These are phyloP conservation scores for Sturnira hondurensis DNA, from an alignment of 2,113 vertebrate species.

Conservation along the genomic window DNA sequence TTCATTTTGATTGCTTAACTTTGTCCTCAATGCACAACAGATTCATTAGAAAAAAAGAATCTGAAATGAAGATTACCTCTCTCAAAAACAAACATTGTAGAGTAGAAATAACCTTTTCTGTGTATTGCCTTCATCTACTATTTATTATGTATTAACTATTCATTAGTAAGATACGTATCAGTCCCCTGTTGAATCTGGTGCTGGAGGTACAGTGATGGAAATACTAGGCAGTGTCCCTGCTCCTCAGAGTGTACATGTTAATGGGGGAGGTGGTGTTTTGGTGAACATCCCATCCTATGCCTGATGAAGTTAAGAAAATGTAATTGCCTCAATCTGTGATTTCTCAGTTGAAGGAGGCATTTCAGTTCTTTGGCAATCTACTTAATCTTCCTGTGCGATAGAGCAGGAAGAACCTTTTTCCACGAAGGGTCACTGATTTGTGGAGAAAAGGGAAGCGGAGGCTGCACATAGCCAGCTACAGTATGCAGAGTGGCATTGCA, in stretches of 20 bases:
- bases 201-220: neutral
- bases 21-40: neutral
- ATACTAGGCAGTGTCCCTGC: neutral
- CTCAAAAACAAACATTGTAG: neutral
- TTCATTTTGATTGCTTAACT: neutral
- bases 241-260: neutral
- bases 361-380: neutral
- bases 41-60: neutral
- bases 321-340: neutral
- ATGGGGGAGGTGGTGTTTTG: neutral
- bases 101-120: conserved; percentile 1
- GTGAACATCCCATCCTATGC: neutral
- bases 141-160: neutral
- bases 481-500: too few species aligned
- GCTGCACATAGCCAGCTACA: neutral
- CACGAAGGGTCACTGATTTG: neutral
- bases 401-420: neutral
- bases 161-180: neutral
- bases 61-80: neutral
- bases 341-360: neutral
- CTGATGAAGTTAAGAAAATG: neutral
- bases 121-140: neutral
- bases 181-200: neutral
- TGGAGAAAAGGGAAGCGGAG: neutral
- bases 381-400: neutral